phyloP scores from a whole-genome alignment of 92 coral and sea anemone genomes.

The Epizoanthus ramosus region DNA sequence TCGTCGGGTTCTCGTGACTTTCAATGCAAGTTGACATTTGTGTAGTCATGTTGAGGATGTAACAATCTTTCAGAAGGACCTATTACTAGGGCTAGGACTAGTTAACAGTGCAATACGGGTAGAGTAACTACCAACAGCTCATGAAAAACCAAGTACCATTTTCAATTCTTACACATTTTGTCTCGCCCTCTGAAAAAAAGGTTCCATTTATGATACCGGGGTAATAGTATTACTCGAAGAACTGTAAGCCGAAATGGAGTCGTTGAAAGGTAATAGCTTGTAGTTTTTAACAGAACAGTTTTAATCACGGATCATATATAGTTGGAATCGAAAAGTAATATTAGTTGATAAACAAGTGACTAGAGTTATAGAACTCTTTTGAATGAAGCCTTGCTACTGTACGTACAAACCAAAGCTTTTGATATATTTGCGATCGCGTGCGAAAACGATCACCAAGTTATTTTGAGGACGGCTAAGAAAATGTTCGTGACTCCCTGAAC shows the following conservation, averaged over 20 bases:
- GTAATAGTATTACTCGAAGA: no score
- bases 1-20: not conserved
- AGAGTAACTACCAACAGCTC: not conserved
- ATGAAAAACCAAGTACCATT: no score
- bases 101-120: not conserved
- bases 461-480: constrained; percentile 18
- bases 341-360: not conserved
- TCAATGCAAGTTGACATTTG: not conserved
- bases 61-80: constrained; percentile 13
- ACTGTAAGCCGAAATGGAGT: not conserved
- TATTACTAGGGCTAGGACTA: not conserved
- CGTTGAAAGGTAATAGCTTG: not conserved
- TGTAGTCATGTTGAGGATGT: not conserved
- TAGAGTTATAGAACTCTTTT: not conserved
- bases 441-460: constrained; percentile 1
- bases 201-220: no score
- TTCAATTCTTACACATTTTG: not conserved
- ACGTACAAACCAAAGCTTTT: not conserved
- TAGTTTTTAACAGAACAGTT: not conserved
- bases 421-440: constrained; percentile 8
- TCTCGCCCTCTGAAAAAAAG: not conserved
- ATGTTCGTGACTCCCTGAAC: constrained; percentile 61
- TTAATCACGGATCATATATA: not conserved
- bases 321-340: not conserved
- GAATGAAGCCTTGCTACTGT: not conserved